Base-by-base conservation (phyloP, 1,140 invertebrate species). In the Mya arenaria region DNA sequence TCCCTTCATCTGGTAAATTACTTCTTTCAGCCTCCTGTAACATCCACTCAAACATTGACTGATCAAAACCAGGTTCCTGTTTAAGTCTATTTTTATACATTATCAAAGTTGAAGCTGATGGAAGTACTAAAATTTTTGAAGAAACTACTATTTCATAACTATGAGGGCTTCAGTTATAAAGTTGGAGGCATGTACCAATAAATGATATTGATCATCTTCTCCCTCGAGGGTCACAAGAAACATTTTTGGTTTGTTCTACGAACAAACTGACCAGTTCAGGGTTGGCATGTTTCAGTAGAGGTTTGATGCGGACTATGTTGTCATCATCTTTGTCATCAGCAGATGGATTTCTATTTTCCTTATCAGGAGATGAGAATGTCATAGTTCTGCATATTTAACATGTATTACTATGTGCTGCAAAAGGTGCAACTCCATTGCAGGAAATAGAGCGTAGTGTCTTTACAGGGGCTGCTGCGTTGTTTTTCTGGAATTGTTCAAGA, bases 31-130 rank as follows among this genome's bases (percentile, higher is more conserved):
- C 84, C 52, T 85, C 81, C 60, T 80, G 36, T 17, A 55, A 37
- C 72, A 85, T 79, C 73, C 74, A 77, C 10, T 30, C 17, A n/a
- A 65, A 77, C 4, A 65, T 25, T 1, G 19, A 17, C n/a, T 66
- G 37, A 34, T 48, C 39, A 77, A 77, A 77, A n/a, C 74, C 60
- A 0, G 37, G 6, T 32, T 65, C 0, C 23, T 77, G 60, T 8
- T 41, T 63, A n/a, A 77, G 17, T 0, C 8, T 5, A 65, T 65
- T 77, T 52, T 65, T 65, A 52, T 77, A 65, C 41, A 63, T 17
- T 44, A 65, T 65, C 6, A 77, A 17, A 28, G 30, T 10, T 30
- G 41, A 52, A 30, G 58, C 19, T 1, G 71, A 58, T 3, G 71
- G 71, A 0, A 74, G 56, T 13, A 60, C n/a, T 17, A 74, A 25